Base-by-base conservation (phyloP, 1,140 invertebrate genomes). In the Helicoverpa zea region DNA sequence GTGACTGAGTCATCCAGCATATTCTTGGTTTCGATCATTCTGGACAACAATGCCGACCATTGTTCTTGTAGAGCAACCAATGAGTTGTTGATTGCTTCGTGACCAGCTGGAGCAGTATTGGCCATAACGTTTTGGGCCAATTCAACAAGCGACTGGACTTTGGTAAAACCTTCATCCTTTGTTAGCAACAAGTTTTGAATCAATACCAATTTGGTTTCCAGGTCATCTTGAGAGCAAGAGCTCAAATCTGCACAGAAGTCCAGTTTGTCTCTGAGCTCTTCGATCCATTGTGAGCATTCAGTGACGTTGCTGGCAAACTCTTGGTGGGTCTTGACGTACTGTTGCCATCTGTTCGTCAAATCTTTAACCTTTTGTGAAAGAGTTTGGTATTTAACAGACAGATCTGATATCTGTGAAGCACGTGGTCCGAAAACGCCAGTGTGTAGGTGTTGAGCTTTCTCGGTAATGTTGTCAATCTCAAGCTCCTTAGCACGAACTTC, bases 391-490 rank as follows among this genome's bases (percentile, higher is more conserved):
- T 98, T 98, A 0, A 98, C 96, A 14, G 97, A 97, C 2, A 99
- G 92, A 90, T 99, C 98, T 11, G 98, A 98, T 75, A 98, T 97
- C 87, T 98, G 97, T 0, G 97, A 97, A 63, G 96, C 97, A 83
- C 97, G 96, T 68, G 95, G 94, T 29, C 94, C 94, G 11, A 96
- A 87, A 9, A 94, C 93, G 5, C 97, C 97, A 84, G 97, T 98
- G 66, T 98, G 97, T 2, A 99, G 90, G 79, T 97, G 96, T 90
- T 99, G 98, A 5, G 98, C 98, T 83, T 97, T 97, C 92, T 99
- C 98, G 16, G 98, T 98, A 0, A 99, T 97, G 66, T 97, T 97
- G 88, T 99, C 98, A 80, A 99, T 98, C 95, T 99, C 98, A 43
- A 98, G 91, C 95, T 99, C 98, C 90, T 98, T 98, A 1, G 98